A percentile compares a stretch with the other conserved stretches of the same genome.
Evolutionary conservation across 2,797 vertebrate species (phyloP).

Genomic region (Sitta carolinensis): DNA sequence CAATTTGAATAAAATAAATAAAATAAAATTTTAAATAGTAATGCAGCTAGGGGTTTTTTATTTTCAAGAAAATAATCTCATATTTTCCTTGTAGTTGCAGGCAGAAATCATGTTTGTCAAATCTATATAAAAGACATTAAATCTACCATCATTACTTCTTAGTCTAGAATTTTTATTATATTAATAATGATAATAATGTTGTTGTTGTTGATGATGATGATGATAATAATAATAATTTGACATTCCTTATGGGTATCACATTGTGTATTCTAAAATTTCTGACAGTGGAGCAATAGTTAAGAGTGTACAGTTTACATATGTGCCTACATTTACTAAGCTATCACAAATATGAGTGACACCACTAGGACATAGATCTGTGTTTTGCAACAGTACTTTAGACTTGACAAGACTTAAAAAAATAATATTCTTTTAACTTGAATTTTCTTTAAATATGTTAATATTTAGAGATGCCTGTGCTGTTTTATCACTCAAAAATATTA

Average conservation of each 20-base stretch:
- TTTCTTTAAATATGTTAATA: background rate
- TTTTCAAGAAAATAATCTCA: background rate
- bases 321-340: background rate
- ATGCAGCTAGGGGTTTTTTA: background rate
- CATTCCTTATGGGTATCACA: background rate
- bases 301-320: background rate
- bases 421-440: background rate
- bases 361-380: background rate
- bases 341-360: background rate
- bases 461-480: background rate
- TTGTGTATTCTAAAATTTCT: background rate
- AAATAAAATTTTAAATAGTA: background rate
- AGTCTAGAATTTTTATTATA: background rate
- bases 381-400: background rate
- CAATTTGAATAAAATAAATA: background rate
- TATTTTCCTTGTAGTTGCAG: background rate
- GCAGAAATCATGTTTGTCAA: background rate
- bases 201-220: rapidly evolving
- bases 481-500: background rate
- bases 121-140: background rate
- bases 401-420: background rate
- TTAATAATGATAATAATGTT: background rate
- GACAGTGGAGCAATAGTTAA: background rate
- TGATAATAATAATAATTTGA: background rate
- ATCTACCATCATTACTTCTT: background rate